These are phyloP conservation scores for Schizopygopsis malacanthus DNA, from an alignment of 2,797 vertebrate genomes.

Conservation along the genomic window DNA sequence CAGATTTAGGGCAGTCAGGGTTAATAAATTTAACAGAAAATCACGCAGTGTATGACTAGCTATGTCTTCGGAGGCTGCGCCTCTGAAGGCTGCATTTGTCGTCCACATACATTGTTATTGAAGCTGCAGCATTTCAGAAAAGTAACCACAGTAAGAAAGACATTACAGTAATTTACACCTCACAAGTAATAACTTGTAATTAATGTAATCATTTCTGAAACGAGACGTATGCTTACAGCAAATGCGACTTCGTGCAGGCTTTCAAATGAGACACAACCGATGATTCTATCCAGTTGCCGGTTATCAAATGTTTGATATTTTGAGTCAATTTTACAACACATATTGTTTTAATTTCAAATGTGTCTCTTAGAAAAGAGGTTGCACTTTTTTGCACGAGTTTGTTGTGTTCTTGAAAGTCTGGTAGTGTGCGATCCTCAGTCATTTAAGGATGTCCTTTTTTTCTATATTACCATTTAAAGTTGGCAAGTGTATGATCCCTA, in stretches of 20 bases:
- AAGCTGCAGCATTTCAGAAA: background rate
- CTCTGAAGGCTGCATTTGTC: background rate
- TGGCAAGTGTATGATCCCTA: background rate
- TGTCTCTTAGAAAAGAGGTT: background rate
- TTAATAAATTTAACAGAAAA: background rate
- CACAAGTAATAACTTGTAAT: background rate
- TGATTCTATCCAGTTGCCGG: background rate
- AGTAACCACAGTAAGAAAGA: background rate
- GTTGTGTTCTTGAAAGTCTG: background rate
- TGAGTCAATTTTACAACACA: background rate
- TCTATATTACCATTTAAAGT: background rate
- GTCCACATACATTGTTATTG: background rate
- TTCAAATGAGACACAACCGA: background rate
- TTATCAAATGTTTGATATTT: background rate
- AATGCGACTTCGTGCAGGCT: background rate
- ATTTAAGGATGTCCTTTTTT: background rate
- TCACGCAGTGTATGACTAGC: background rate
- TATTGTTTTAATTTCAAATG: background rate
- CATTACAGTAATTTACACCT: background rate
- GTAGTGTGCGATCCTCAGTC: background rate
- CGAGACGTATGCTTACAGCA: background rate
- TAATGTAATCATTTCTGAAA: background rate
- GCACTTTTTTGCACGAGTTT: background rate
- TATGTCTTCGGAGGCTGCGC: background rate
- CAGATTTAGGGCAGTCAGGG: background rate